Evolutionary conservation across 2,888 invertebrate species (phyloP), one percentile per base, ranked within the genome.

Genomic region (Archips xylosteana): DNA sequence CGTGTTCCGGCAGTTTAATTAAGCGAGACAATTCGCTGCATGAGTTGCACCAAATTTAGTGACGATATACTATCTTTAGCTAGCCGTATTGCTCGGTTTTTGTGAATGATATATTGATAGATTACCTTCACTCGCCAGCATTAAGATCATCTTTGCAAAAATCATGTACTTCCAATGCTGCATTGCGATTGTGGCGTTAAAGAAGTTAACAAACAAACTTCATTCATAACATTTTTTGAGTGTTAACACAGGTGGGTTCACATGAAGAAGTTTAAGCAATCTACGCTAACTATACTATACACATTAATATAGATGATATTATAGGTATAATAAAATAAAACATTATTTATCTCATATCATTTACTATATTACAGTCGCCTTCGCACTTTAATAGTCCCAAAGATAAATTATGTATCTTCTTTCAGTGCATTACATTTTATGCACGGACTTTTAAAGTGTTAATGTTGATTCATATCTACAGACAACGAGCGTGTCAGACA

Each of bases 1-100:
- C 71, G 54, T 36, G 61, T 45, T 67, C 51, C 34, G 49, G 45
- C 12, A 39, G 39, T 13, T 45, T 49, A 71, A 13, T 57, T 34
- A 67, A 71, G 15, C 49, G 62, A 63, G 67, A 72, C 57, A 54
- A 54, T 71, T 61, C 49, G 51, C 62, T 68, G 36, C 45, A 62
- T 13, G 42, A 32, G 34, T 54, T 23, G 54, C 54, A 23, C 15
- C 54, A 54, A 15, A 54, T 6, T 23, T 54, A 15, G 34, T 9
- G 47, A 9, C 23, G 32, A 8, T 60, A 34, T n/a, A 34, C 59
- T 34, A 60, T 12, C 5, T 49, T 49, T 13, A 49, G n/a, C 23
- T 2, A 13, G 23, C 54, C n/a, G 49, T 8, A 23, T 42, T 42
- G 8, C 34, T 60, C 23, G 23, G 2, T 23, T 54, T 54, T 54